These are phyloP conservation scores for Doris montereyensis DNA, from an alignment of 2,888 invertebrate genomes.

Conservation along the genomic window DNA sequence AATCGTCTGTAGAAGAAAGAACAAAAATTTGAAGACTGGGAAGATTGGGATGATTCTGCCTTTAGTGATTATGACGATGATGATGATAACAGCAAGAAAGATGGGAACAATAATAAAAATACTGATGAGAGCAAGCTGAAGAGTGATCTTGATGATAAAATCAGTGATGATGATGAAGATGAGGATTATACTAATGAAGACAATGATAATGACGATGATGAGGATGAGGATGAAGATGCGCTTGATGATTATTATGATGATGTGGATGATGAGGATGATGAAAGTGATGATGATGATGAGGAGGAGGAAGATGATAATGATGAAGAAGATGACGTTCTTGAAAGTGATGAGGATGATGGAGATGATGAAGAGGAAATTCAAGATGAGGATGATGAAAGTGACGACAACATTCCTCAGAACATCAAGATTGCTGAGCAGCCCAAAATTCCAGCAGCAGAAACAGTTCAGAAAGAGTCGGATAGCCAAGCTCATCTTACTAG, in stretches of 20 bases:
- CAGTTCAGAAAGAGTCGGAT: conserved; percentile 40
- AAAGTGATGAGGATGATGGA: conserved; percentile 20
- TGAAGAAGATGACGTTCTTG: conserved; percentile 27
- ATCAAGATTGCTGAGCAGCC: neutral
- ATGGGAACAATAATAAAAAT: neutral
- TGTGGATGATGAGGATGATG: neutral
- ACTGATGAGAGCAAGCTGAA: neutral
- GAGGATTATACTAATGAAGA: neutral
- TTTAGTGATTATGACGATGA: conserved; percentile 37
- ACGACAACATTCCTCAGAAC: neutral
- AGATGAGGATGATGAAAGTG: conserved; percentile 31
- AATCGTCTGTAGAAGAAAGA: too few relatives aligned
- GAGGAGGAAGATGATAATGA: conserved; percentile 4
- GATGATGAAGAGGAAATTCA: conserved; percentile 33
- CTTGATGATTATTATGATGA: neutral
- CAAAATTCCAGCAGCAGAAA: neutral
- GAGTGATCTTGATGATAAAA: neutral
- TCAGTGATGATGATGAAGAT: neutral
- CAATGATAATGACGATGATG: neutral
- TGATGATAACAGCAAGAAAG: neutral
- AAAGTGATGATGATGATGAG: neutral
- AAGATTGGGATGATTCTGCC: conserved; percentile 32
- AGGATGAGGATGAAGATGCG: neutral
- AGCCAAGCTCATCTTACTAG: conserved; percentile 16
- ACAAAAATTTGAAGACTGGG: conserved; percentile 39